Base-by-base conservation (phyloP, 2,797 vertebrate species). In the Amphiprion clarkii region DNA sequence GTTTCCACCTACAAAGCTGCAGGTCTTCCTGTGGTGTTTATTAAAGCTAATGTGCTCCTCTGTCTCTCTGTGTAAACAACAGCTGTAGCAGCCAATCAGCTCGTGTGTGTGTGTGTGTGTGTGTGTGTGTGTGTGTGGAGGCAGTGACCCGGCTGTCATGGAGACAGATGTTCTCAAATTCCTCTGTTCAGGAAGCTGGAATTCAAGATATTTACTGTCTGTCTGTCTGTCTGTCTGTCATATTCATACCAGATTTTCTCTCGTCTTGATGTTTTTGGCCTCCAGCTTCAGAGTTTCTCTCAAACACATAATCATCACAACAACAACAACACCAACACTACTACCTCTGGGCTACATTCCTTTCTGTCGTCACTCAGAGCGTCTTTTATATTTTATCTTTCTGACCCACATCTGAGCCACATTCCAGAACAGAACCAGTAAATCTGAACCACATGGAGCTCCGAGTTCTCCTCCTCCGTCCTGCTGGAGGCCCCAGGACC, bases 101-200 rank as follows among this genome's bases (percentile, higher is more conserved):
- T 5, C 31, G 5, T 31, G 25, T 44, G 40, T 51, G 23, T 36
- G 51, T 25, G n/a, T 55, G 31, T 69, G 29, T 31, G 29, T 33
- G 58, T 23, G 57, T 62, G 71, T 68, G 57, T 59, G 64, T 49
- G 23, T 63, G 75, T n/a, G n/a, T 71, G 82, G 76, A 86, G 87
- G 87, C 57, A 68, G 86, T 81, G 90, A 93, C 89, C 92, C 84
- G 67, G 90, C 85, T 93, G 91, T 92, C 94, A 93, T 89, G 87
- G 87, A 60, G 90, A 91, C 94, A 95, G 92, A 94, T 94, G 94
- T 93, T 94, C 89, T 89, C 84, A 85, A 82, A 91, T 95, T 95
- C 93, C 88, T 87, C 71, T 52, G 76, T 64, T 74, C 87, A 93
- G 90, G 88, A 92, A 93, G 90, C 76, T 92, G 88, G 89, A 92